phyloP scores from a whole-genome alignment of 2,888 invertebrate genomes.

The Pyralis farinalis region DNA sequence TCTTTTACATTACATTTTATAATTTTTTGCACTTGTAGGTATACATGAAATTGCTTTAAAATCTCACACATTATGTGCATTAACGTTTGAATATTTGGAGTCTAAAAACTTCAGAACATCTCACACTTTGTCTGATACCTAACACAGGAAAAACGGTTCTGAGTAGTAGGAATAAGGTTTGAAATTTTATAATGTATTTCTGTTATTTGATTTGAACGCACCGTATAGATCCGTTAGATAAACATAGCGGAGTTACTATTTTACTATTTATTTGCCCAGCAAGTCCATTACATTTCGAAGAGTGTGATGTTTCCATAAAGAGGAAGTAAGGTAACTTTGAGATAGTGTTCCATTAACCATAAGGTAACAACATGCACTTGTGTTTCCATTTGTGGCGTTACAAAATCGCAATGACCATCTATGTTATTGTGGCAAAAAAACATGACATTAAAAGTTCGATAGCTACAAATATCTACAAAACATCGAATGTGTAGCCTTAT shows the following conservation, averaged over 20 bases:
- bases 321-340: too few relatives aligned
- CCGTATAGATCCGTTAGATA: slow-evolving; percentile 36
- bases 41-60: slow-evolving; percentile 18
- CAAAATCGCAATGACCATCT: background rate
- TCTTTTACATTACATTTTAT: slow-evolving; percentile 7
- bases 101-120: slow-evolving; percentile 31
- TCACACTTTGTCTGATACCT: background rate
- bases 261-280: slow-evolving; percentile 6
- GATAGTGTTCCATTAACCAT: too few relatives aligned
- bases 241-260: slow-evolving; percentile 33
- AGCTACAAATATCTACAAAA: background rate
- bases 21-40: slow-evolving; percentile 1
- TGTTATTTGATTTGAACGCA: slow-evolving; percentile 21
- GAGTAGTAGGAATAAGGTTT: too few relatives aligned
- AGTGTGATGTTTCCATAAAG: background rate
- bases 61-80: slow-evolving; percentile 22
- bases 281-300: background rate
- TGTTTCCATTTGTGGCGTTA: background rate
- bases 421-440: slow-evolving; percentile 1
- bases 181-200: slow-evolving; percentile 8
- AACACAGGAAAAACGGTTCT: too few relatives aligned
- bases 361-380: too few relatives aligned
- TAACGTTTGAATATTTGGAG: slow-evolving; percentile 40
- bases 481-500: background rate
- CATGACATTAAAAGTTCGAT: background rate